Evolutionary conservation across 2,888 invertebrate species (phyloP).

Genomic region (Aethes cnicana): DNA sequence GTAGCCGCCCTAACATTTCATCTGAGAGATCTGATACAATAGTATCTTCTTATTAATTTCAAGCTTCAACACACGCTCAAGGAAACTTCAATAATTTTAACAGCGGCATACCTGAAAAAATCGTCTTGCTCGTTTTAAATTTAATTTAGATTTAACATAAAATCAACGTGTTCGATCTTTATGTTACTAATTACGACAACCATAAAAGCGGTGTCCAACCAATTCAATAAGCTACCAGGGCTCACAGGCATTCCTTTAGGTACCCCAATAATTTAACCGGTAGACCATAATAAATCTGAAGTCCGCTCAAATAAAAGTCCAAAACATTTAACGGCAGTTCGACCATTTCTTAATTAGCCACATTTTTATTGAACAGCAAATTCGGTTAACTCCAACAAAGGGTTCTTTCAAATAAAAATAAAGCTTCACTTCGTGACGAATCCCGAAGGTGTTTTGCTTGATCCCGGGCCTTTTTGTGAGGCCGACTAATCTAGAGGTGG

Average conservation of each 20-base stretch:
- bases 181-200: slow-evolving; percentile 31
- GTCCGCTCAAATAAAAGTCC: slow-evolving; percentile 57
- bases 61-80: too few relatives aligned
- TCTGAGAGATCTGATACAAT: too few relatives aligned
- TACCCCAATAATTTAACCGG: slow-evolving; percentile 47
- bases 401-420: slow-evolving; percentile 77
- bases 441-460: slow-evolving; percentile 75
- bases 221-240: slow-evolving; percentile 19
- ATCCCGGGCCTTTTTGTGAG: slow-evolving; percentile 76
- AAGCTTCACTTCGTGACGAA: slow-evolving; percentile 78
- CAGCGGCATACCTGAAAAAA: neutral
- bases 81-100: neutral
- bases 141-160: slow-evolving; percentile 10
- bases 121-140: neutral
- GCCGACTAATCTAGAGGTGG: slow-evolving; percentile 77
- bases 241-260: slow-evolving; percentile 29
- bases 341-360: slow-evolving; percentile 79
- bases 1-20: neutral
- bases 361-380: slow-evolving; percentile 78
- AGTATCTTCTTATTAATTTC: too few relatives aligned
- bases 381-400: slow-evolving; percentile 79
- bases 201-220: slow-evolving; percentile 31
- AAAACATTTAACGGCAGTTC: slow-evolving; percentile 67
- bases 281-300: slow-evolving; percentile 53
- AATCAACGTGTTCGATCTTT: slow-evolving; percentile 27